phyloP scores from a whole-genome alignment of 2,113 vertebrate genomes.

The Miniopterus natalensis region DNA sequence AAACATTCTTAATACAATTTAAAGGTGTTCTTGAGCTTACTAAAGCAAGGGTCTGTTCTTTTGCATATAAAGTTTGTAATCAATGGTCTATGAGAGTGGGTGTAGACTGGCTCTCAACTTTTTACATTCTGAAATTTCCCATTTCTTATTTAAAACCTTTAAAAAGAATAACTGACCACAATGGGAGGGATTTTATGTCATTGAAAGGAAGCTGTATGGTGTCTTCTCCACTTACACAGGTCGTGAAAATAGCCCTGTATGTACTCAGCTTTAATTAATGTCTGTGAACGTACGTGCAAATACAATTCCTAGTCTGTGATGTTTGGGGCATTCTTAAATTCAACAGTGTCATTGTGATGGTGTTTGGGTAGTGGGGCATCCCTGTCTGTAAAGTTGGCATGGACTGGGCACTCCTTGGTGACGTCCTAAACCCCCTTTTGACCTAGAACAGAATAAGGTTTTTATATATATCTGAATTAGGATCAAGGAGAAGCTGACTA shows the following conservation, averaged over 20 bases:
- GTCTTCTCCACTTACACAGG: neutral
- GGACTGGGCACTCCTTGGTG: neutral
- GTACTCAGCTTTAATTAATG: neutral
- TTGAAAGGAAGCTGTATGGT: neutral
- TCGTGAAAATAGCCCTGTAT: neutral
- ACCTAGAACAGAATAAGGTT: neutral
- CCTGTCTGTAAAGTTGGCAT: neutral
- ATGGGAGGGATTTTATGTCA: neutral
- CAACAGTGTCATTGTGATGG: neutral
- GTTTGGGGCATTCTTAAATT: neutral
- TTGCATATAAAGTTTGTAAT: neutral
- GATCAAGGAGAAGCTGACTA: neutral
- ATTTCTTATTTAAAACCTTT: neutral
- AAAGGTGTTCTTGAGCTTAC: constrained; percentile 53
- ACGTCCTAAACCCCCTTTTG: neutral
- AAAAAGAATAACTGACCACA: neutral
- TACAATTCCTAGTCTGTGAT: neutral
- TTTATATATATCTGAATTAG: neutral
- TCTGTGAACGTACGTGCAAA: neutral
- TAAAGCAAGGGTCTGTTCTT: constrained; percentile 57
- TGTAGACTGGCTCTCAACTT: neutral
- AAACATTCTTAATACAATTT: constrained; percentile 61
- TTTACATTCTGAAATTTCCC: constrained; percentile 19
- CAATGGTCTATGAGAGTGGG: neutral
- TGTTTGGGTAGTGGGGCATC: neutral